phyloP scores from a whole-genome alignment of 1,140 invertebrate species.

The Coenobita brevimanus region DNA sequence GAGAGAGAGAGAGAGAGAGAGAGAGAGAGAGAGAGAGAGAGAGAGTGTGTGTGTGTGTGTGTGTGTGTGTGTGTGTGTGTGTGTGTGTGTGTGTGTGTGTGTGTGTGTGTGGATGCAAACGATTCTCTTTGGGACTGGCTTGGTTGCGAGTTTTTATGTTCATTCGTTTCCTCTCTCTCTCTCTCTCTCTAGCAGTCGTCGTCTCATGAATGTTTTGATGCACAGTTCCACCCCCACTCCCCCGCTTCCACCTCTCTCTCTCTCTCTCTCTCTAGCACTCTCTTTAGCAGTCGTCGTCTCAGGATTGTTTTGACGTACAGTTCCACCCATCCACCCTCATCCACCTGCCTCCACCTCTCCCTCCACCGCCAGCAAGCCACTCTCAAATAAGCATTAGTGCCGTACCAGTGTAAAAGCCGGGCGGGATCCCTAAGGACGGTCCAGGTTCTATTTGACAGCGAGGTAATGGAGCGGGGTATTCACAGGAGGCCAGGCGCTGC shows the following conservation, averaged over 20 bases:
- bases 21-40: background rate
- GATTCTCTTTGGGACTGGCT: background rate
- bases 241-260: too few species aligned
- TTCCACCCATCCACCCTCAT: conserved; percentile 32
- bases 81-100: background rate
- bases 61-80: too few species aligned
- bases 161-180: too few species aligned
- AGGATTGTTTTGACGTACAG: conserved; percentile 64
- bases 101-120: too few species aligned
- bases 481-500: conserved; percentile 52
- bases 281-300: conserved; percentile 39
- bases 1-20: background rate
- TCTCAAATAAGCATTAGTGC: conserved; percentile 67
- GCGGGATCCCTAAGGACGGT: conserved; percentile 64
- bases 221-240: too few species aligned
- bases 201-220: too few species aligned
- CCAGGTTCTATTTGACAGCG: conserved; percentile 66
- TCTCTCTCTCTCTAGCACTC: too few species aligned
- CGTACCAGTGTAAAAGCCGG: conserved; percentile 64
- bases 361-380: conserved; percentile 50
- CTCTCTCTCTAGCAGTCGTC: too few species aligned
- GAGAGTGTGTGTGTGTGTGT: too few species aligned
- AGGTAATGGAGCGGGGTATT: conserved; percentile 65
- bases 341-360: conserved; percentile 29
- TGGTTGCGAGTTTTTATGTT: too few species aligned